A percentile compares a stretch with the other conserved stretches of the same genome.
Conservation (phyloP, 2,113 vertebrate species). For the Burhinus oedicnemus region DNA sequence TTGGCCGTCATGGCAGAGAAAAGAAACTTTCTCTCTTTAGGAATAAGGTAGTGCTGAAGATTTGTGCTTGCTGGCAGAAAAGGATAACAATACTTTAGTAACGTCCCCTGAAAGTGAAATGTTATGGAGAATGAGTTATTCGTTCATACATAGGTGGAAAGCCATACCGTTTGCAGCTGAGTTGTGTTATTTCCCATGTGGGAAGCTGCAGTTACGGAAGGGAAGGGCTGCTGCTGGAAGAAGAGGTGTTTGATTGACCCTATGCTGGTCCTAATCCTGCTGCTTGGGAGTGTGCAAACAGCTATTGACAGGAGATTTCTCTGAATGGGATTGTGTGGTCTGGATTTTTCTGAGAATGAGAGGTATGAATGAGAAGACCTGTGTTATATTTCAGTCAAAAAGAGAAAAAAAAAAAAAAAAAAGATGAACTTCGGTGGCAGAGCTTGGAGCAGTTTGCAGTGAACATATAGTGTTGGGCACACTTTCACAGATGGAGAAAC, state of each 20-base stretch:
- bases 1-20: neutral
- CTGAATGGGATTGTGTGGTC: neutral
- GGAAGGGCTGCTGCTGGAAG: neutral
- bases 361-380: neutral
- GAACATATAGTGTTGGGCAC: neutral
- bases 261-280: neutral
- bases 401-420: neutral
- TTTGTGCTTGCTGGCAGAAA: neutral
- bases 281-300: neutral
- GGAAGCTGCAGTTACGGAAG: neutral
- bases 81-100: neutral
- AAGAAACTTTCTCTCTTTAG: neutral
- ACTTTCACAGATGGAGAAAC: neutral
- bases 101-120: neutral
- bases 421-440: rapidly evolving
- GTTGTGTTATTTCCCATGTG: neutral
- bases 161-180: neutral
- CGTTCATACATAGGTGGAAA: neutral
- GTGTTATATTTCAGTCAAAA: neutral
- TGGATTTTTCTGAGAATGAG: neutral
- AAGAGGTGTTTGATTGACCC: neutral
- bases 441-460: neutral
- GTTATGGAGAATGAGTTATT: neutral
- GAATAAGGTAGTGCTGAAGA: neutral
- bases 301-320: neutral